A percentile compares a stretch with the other conserved stretches of the same genome.
Evolutionary conservation across 2,113 vertebrate genomes (phyloP).

Genomic region (Circaetus gallicus): DNA sequence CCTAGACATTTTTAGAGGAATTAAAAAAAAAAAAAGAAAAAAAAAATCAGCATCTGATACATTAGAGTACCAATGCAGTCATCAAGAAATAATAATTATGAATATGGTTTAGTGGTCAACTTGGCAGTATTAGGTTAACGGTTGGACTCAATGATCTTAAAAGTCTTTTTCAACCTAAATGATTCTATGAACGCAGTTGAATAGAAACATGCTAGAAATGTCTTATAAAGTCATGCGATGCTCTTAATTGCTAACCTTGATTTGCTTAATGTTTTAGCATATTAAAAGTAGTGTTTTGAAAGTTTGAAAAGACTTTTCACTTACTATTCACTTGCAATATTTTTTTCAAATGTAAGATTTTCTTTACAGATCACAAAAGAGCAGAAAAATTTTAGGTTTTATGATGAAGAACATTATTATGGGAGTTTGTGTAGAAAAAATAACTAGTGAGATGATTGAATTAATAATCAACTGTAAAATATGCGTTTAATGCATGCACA

Average conservation of each 20-base stretch:
- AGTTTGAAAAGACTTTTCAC: neutral
- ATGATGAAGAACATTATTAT: neutral
- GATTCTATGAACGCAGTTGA: neutral
- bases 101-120: neutral
- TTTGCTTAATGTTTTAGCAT: neutral
- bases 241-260: neutral
- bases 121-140: neutral
- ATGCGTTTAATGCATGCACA: neutral
- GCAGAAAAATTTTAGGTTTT: neutral
- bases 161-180: neutral
- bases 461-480: neutral
- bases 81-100: neutral
- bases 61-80: neutral
- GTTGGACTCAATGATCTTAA: neutral
- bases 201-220: neutral
- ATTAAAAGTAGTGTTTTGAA: neutral
- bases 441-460: neutral
- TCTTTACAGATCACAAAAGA: neutral
- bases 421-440: neutral
- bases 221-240: neutral
- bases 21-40: neutral
- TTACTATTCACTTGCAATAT: neutral
- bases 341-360: neutral
- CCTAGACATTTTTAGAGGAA: neutral
- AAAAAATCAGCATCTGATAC: neutral